Percentiles rank a stretch among this genome's conserved stretches.
Evolutionary conservation across 2,888 invertebrate species (phyloP).

Genomic region (Ischnura elegans): DNA sequence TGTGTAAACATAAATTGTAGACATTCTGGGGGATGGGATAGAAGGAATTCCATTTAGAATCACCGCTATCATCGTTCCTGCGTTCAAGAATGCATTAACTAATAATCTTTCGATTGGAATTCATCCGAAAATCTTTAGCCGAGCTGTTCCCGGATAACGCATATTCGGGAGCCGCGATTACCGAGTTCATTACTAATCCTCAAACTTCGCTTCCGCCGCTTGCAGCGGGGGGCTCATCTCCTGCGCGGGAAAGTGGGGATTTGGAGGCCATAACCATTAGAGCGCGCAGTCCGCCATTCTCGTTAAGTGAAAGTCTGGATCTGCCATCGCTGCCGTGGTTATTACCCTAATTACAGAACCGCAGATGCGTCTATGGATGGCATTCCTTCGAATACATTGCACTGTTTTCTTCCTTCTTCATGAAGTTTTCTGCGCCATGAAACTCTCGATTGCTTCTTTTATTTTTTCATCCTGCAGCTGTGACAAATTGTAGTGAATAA

Average conservation of each 20-base stretch:
- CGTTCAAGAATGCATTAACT: neutral
- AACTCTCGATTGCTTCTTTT: neutral
- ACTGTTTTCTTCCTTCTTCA: neutral
- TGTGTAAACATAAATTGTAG: too few species aligned
- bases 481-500: neutral
- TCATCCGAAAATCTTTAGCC: neutral
- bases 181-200: neutral
- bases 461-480: neutral
- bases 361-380: neutral
- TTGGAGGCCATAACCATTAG: neutral
- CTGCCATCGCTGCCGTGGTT: neutral
- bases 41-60: too few species aligned
- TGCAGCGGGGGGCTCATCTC: neutral
- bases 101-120: slow-evolving; percentile 2
- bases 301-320: neutral
- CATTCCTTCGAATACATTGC: neutral
- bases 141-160: neutral
- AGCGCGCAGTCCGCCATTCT: neutral
- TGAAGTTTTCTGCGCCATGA: neutral
- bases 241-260: neutral
- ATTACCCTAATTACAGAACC: neutral
- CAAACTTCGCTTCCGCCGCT: neutral
- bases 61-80: neutral
- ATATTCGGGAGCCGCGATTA: neutral
- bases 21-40: too few species aligned